These are phyloP conservation scores for Ylistrum balloti DNA, from an alignment of 1,140 invertebrate species.

Conservation along the genomic window DNA sequence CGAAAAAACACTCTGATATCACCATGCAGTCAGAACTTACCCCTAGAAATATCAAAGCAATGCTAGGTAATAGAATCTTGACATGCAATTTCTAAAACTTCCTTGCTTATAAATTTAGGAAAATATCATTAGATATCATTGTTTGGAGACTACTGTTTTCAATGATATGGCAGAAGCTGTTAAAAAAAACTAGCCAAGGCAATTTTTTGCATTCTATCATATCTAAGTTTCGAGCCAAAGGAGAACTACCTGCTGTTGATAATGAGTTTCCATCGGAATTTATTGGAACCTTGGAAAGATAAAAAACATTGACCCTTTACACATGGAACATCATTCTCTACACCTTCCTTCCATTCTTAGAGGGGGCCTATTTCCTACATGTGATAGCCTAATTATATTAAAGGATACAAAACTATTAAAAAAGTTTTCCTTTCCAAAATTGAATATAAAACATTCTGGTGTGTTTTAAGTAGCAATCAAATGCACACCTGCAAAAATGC, in stretches of 20 bases:
- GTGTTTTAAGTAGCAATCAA: conserved; percentile 5
- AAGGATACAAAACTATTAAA: background rate
- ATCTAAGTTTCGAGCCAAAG: background rate
- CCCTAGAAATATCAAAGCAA: too few relatives aligned
- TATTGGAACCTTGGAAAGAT: background rate
- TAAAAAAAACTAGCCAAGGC: background rate
- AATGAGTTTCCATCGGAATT: conserved; percentile 12
- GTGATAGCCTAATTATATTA: too few relatives aligned
- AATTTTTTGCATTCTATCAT: background rate
- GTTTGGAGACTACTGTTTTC: too few relatives aligned
- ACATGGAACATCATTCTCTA: background rate
- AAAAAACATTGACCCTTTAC: background rate
- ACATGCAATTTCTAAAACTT: too few relatives aligned
- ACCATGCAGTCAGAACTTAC: too few relatives aligned
- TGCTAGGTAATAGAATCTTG: too few relatives aligned
- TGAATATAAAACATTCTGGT: conserved; percentile 13
- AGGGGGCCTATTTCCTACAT: background rate
- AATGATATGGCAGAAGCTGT: too few relatives aligned
- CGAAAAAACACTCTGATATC: too few relatives aligned
- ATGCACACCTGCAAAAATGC: conserved; percentile 5
- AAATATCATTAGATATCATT: too few relatives aligned
- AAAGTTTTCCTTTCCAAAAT: background rate
- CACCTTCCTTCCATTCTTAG: background rate
- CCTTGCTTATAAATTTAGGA: too few relatives aligned
- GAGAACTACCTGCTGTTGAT: background rate